Percentiles rank a stretch among this genome's conserved stretches.
Evolutionary conservation across 2,797 vertebrate genomes (phyloP).

Genomic region (Peromyscus attwateri): DNA sequence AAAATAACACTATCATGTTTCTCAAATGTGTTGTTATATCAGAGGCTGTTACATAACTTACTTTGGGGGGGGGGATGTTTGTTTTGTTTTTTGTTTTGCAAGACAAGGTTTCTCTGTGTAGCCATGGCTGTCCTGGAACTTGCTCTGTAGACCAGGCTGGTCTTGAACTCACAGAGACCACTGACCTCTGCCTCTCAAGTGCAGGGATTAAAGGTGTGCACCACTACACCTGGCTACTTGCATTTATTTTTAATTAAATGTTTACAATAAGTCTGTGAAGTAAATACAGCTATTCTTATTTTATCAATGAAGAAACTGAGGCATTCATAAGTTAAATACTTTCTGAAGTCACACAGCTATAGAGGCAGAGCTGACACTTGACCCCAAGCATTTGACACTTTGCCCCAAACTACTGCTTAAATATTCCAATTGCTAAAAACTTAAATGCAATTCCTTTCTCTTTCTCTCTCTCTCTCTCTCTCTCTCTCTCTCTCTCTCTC

Average conservation of each 20-base stretch:
- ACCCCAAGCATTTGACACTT: not conserved
- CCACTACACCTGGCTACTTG: not conserved
- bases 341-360: constrained; percentile 29
- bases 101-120: too few relatives aligned
- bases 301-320: constrained; percentile 32
- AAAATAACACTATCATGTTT: not conserved
- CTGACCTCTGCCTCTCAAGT: too few relatives aligned
- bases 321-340: not conserved
- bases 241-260: constrained; percentile 48
- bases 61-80: too few relatives aligned
- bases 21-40: not conserved
- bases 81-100: too few relatives aligned
- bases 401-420: not conserved
- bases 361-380: not conserved
- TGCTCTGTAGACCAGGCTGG: too few relatives aligned
- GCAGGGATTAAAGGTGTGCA: too few relatives aligned
- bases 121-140: too few relatives aligned
- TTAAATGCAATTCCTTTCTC: not conserved
- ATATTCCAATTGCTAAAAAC: constrained; percentile 7
- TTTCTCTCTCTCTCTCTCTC: too few relatives aligned
- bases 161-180: too few relatives aligned
- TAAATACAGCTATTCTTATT: constrained; percentile 29
- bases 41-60: not conserved
- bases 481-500: too few relatives aligned
- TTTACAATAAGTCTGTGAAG: constrained; percentile 12